Base-by-base conservation (phyloP, 2,113 vertebrate genomes). In the Bolborhynchus lineola region DNA sequence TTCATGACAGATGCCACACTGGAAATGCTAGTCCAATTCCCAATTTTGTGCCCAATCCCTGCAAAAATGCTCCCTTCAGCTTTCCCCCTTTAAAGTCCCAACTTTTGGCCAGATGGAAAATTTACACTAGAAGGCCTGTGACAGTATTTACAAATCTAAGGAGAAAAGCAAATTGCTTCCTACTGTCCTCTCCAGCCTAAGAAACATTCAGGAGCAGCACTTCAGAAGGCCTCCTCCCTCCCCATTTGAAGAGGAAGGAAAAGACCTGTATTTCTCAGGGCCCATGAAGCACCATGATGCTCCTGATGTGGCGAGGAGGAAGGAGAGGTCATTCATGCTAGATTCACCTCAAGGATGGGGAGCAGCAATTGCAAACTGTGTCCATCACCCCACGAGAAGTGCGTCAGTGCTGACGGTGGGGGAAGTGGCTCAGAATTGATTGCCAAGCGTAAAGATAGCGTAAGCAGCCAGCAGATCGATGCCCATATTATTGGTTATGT, bases 241-340 rank as follows among this genome's bases (percentile, higher is more conserved):
- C 0, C 9, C 10, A 7, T 37, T 23, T 2, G 2, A 69, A n/a
- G 55, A 60, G 33, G 59, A 35, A 82, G 49, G 62, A 17, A 71
- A 49, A 62, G 44, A 47, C 53, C 47, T 25, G 3, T 1, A 42
- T 7, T 20, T 53, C 35, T 21, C 39, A 29, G 72, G 7, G 57
- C 52, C 52, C 0, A 0, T n/a, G 72, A 28, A 82, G 41, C 57
- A 85, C 9, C 11, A 28, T 1, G 5, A 2, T 0, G 19, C 12
- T 53, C 83, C 55, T 74, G 41, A 33, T 41, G 68, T 1, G 25
- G 4, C 0, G 0, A 23, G 29, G 35, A 85, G 33, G 74, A 69
- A 85, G 65, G 69, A 72, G 88, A 76, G 49, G 62, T 28, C 70
- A 16, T 6, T 65, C 37, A 26, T 0, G 2, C 44, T 3, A 16